Base-by-base conservation (phyloP, 1,140 invertebrate genomes). In the Temnothorax nylanderi region DNA sequence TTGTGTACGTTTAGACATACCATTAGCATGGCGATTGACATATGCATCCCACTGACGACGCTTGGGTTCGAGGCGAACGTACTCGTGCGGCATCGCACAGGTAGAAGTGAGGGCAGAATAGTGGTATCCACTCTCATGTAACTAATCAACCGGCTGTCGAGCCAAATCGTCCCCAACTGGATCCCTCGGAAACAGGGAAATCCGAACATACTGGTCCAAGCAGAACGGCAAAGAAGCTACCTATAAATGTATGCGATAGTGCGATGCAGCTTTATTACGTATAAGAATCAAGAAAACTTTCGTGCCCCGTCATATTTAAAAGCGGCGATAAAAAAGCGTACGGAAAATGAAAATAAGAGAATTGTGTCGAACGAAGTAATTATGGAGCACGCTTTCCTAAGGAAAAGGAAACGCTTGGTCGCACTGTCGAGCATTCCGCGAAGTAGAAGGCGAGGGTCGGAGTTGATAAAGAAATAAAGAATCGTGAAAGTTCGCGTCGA, bases 391-490 rank as follows among this genome's bases (percentile, higher is more conserved):
- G 85, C 76, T 58, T 80, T 80, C 54, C 87, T 71, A 87, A 26
- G 80, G 71, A 77, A 89, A 87, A 92, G 87, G 87, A 88, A 92
- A 91, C 89, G 88, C 89, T 90, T 89, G 78, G 87, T 89, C 88
- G 87, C 81, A 87, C 60, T 86, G 69, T 60, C 88, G 88, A 86
- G 90, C 77, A 71, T 88, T 88, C 75, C 89, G 76, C 88, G 90
- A 89, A 85, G 78, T 78, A 87, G 90, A 89, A 91, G 54, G 80
- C 72, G 88, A 86, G 91, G 91, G 88, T 92, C 91, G 92, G 92
- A 94, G 93, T 95, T 94, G 94, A 95, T 95, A 95, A 95, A 95
- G 94, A 95, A 95, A 94, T 95, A 95, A 95, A 95, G 94, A 94
- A 95, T 95, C 92, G 93, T 92, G 90, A 93, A 95, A 95, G 94